Conservation (phyloP, 1,140 invertebrate species). For the Hyposmocoma kahamanoa region DNA sequence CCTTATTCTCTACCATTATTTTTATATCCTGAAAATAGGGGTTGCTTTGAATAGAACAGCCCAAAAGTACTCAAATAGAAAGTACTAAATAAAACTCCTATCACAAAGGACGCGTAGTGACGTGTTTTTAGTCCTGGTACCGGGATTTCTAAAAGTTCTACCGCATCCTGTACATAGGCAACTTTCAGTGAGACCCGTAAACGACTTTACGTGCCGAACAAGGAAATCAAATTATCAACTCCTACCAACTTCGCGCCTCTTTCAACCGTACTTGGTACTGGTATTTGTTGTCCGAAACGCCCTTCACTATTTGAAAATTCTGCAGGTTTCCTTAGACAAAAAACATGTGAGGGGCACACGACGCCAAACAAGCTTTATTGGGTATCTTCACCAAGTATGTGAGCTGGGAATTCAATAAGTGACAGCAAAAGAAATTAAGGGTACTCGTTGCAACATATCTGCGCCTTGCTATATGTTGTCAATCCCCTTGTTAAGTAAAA, state of each 20-base stretch:
- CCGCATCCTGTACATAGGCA: constrained; percentile 41
- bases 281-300: constrained; percentile 45
- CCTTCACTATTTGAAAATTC: constrained; percentile 55
- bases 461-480: constrained; percentile 30
- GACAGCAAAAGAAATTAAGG: constrained; percentile 57
- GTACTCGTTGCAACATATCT: constrained; percentile 33
- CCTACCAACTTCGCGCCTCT: constrained; percentile 51
- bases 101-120: too few species aligned
- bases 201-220: constrained; percentile 65
- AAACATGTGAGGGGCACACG: constrained; percentile 47
- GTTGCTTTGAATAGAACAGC: too few species aligned
- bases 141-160: constrained; percentile 39
- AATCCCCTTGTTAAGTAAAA: constrained; percentile 19
- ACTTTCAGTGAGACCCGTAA: constrained; percentile 55
- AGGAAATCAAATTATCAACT: constrained; percentile 69
- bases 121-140: too few species aligned
- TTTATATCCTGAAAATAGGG: too few species aligned
- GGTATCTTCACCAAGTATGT: constrained; percentile 55
- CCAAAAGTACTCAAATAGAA: too few species aligned
- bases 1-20: too few species aligned
- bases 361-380: constrained; percentile 62
- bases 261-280: constrained; percentile 36
- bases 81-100: too few species aligned
- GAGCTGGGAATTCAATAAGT: constrained; percentile 63
- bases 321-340: constrained; percentile 48